phyloP scores from a whole-genome alignment of 1,140 invertebrate species.

The Pygmarrhopalites habei region DNA sequence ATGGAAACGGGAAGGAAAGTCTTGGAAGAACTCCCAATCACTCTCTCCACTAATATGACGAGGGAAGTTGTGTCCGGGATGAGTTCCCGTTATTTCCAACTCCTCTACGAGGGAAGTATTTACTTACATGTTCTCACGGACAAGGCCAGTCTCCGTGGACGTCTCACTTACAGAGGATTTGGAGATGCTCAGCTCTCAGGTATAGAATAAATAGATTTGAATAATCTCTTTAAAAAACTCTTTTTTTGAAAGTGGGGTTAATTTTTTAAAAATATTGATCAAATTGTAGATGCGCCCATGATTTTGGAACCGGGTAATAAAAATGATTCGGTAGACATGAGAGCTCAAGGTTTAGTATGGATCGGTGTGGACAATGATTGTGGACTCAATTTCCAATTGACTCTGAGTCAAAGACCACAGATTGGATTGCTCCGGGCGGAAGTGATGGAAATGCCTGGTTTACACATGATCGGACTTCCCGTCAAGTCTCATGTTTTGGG shows the following conservation, averaged over 20 bases:
- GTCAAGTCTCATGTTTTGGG: slow-evolving; percentile 28
- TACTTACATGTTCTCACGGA: slow-evolving; percentile 55
- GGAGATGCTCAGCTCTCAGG: slow-evolving; percentile 33
- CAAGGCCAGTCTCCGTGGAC: slow-evolving; percentile 29
- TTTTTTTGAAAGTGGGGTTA: no score
- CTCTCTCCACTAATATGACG: slow-evolving; percentile 30
- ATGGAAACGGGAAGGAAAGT: slow-evolving; percentile 37
- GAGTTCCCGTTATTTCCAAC: slow-evolving; percentile 62
- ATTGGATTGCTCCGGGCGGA: slow-evolving; percentile 37
- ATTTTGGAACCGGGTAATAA: slow-evolving; percentile 25
- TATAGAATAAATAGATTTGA: no score
- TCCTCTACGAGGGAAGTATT: slow-evolving; percentile 69
- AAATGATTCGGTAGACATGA: slow-evolving; percentile 4
- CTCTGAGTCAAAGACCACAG: slow-evolving; percentile 39
- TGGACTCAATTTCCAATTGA: slow-evolving; percentile 73
- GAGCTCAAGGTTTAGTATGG: slow-evolving; percentile 66
- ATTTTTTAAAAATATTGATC: no score
- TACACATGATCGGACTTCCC: slow-evolving; percentile 35
- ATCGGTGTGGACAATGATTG: slow-evolving; percentile 68
- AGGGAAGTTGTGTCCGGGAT: slow-evolving; percentile 47
- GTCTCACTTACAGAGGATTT: slow-evolving; percentile 32
- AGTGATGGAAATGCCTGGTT: slow-evolving; percentile 38
- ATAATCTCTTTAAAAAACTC: no score
- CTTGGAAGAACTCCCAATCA: slow-evolving; percentile 33
- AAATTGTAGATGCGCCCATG: slow-evolving; percentile 33